These are phyloP conservation scores for Cochlearius cochlearius DNA, from an alignment of 2,113 vertebrate species.

Conservation along the genomic window DNA sequence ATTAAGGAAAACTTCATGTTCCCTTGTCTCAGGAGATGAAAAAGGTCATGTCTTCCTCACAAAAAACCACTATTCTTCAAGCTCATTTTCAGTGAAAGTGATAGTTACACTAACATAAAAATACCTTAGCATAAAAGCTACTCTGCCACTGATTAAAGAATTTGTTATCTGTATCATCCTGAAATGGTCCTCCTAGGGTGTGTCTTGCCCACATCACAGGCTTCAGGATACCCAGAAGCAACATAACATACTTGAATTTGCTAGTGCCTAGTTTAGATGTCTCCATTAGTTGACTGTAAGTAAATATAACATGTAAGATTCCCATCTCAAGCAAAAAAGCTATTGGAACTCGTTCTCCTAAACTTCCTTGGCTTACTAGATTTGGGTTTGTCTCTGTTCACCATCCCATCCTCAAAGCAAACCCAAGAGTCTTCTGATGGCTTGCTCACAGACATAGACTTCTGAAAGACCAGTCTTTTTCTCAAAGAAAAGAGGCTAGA, in stretches of 20 bases:
- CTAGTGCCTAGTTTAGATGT: neutral
- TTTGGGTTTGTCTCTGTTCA: neutral
- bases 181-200: neutral
- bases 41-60: neutral
- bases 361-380: neutral
- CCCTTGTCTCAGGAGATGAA: neutral
- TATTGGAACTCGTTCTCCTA: neutral
- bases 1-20: neutral
- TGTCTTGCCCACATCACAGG: conserved; percentile 7
- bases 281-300: neutral
- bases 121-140: neutral
- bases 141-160: neutral
- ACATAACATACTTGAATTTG: neutral
- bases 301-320: neutral
- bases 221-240: neutral
- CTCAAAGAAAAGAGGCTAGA: neutral
- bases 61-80: neutral
- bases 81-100: neutral
- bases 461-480: neutral
- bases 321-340: neutral
- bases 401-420: neutral
- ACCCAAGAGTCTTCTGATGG: neutral
- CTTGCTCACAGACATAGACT: neutral
- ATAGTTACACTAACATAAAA: neutral
- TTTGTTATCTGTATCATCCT: neutral